These are phyloP conservation scores for Zoanthus sociatus DNA, from an alignment of 92 coral and sea anemone genomes.

Conservation along the genomic window DNA sequence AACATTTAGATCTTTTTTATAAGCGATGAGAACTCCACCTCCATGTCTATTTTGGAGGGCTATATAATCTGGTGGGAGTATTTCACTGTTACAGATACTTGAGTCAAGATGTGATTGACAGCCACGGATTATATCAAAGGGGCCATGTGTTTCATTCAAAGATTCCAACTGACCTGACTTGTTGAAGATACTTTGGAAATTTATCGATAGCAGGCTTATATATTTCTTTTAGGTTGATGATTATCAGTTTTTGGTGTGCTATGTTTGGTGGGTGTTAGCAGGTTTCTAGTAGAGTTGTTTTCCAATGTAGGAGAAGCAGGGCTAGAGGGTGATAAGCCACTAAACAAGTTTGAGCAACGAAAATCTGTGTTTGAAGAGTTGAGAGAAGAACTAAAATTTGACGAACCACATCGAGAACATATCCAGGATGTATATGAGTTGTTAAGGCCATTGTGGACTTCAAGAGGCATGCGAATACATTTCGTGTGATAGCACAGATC, in stretches of 20 bases:
- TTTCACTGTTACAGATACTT: not conserved
- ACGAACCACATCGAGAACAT: constrained; percentile 1
- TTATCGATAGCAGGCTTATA: not conserved
- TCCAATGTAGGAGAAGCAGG: not conserved
- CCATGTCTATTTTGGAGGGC: not conserved
- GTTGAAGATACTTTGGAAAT: constrained; percentile 5
- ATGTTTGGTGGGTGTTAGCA: not conserved
- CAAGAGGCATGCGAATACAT: not conserved
- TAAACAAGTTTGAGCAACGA: not conserved
- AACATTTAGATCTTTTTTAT: not conserved
- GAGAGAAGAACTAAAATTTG: constrained; percentile 2
- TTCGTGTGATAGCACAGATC: not conserved
- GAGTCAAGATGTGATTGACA: constrained; percentile 14
- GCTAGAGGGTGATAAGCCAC: not conserved
- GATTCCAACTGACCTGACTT: not conserved
- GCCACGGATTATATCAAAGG: not conserved
- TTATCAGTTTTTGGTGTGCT: not conserved
- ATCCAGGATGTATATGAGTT: not conserved
- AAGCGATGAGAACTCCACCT: not conserved
- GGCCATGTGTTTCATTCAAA: not conserved
- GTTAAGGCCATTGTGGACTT: not conserved
- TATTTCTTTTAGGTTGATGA: no score
- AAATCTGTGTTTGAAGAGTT: not conserved
- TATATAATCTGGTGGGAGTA: constrained; percentile 6
- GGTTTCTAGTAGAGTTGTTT: not conserved